Conservation (phyloP, 2,888 invertebrate species). For the Drosophila sordidapex region DNA sequence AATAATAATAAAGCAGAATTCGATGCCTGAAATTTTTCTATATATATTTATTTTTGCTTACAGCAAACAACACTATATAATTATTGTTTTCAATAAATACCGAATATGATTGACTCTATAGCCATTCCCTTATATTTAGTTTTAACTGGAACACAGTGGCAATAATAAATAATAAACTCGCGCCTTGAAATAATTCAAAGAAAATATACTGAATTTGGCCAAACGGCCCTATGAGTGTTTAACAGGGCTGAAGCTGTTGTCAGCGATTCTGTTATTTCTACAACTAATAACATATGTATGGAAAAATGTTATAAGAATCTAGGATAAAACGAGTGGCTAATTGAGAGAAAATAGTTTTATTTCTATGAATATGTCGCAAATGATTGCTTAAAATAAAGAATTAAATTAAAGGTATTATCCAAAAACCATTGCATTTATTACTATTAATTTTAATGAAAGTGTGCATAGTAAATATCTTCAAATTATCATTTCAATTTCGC, state of each 20-base stretch:
- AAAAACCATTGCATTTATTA: conserved; percentile 58
- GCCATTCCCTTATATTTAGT: neutral
- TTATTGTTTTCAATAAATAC: neutral
- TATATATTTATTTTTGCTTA: neutral
- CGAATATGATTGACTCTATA: neutral
- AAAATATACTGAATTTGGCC: neutral
- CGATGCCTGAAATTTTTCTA: too few relatives aligned
- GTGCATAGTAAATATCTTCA: conserved; percentile 52
- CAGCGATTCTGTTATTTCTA: neutral
- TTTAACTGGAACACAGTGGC: neutral
- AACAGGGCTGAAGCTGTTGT: neutral
- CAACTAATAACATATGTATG: neutral
- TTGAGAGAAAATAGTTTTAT: conserved; percentile 7
- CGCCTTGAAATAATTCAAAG: neutral
- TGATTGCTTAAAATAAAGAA: conserved; percentile 49
- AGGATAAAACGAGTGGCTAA: neutral
- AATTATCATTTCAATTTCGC: conserved; percentile 58
- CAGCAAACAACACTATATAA: neutral
- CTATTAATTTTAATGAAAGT: conserved; percentile 38
- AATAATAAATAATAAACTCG: neutral
- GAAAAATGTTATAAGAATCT: neutral
- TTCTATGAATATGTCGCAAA: conserved; percentile 41
- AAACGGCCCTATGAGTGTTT: neutral
- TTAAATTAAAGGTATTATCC: conserved; percentile 58
- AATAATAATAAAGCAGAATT: conserved; percentile 15